phyloP scores from a whole-genome alignment of 2,888 invertebrate species.

The Coremacera marginata region DNA sequence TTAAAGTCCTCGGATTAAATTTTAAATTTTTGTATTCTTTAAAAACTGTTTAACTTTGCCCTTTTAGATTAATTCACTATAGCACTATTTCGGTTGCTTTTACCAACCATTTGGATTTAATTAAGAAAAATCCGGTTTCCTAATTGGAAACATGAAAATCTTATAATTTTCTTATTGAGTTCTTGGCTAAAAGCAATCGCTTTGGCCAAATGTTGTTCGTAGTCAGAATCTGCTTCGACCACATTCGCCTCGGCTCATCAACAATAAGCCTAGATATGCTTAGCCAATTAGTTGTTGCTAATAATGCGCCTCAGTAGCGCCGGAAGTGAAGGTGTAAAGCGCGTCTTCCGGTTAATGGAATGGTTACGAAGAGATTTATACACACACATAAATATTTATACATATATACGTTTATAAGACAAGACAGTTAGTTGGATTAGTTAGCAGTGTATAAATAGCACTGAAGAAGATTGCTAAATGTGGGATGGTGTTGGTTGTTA shows the following conservation, averaged over 20 bases:
- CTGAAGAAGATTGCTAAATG: too few relatives aligned
- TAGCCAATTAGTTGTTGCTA: constrained; percentile 49
- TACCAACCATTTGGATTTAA: background rate
- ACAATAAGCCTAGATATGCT: constrained; percentile 19
- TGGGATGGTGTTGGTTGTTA: too few relatives aligned
- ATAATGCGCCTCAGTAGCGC: constrained; percentile 40
- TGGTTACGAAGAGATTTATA: background rate
- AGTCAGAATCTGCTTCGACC: constrained; percentile 22
- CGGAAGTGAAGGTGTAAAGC: constrained; percentile 19
- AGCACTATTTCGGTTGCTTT: background rate
- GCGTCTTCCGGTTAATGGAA: background rate
- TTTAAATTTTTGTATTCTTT: too few relatives aligned
- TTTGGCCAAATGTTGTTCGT: constrained; percentile 48
- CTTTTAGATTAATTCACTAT: too few relatives aligned
- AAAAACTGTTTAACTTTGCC: too few relatives aligned
- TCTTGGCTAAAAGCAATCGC: constrained; percentile 40
- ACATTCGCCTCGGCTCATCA: too few relatives aligned
- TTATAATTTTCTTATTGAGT: constrained; percentile 8
- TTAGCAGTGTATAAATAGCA: too few relatives aligned
- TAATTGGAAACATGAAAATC: constrained; percentile 27
- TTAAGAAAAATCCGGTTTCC: constrained; percentile 19
- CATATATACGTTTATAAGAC: background rate
- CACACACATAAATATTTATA: background rate
- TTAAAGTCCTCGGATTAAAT: too few relatives aligned
- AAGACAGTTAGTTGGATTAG: background rate